Percentiles rank a stretch among this genome's conserved stretches.
Evolutionary conservation across 1,140 invertebrate genomes (phyloP).

Genomic region (Anthonomus grandis): DNA sequence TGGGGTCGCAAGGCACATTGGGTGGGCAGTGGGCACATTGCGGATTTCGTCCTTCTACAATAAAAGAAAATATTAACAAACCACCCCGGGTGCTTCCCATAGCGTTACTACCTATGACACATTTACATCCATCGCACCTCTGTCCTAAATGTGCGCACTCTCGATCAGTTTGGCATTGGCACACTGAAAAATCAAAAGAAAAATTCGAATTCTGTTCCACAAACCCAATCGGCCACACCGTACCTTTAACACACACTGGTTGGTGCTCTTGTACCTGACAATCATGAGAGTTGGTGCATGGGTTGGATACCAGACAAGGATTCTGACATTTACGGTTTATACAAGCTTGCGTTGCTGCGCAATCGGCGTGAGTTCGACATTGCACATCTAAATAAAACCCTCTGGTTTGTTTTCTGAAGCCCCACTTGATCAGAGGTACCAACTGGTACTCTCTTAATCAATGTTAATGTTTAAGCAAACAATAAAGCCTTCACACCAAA

Average conservation of each 20-base stretch:
- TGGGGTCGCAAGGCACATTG: constrained; percentile 68
- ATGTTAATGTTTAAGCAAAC: no score
- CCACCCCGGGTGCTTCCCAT: neutral
- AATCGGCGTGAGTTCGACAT: constrained; percentile 67
- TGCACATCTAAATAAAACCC: constrained; percentile 58
- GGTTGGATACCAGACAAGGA: constrained; percentile 57
- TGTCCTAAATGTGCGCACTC: constrained; percentile 58
- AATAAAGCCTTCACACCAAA: no score
- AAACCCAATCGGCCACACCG: neutral
- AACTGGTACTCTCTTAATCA: no score
- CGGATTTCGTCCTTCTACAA: constrained; percentile 38
- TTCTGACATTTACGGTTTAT: constrained; percentile 72
- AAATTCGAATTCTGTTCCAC: no score
- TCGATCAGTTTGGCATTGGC: constrained; percentile 61
- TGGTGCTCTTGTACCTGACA: constrained; percentile 76
- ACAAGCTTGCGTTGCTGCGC: constrained; percentile 71
- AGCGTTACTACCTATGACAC: constrained; percentile 53
- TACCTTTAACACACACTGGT: constrained; percentile 75
- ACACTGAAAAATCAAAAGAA: constrained; percentile 53
- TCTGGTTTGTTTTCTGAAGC: no score
- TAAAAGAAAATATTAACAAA: neutral
- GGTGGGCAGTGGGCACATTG: constrained; percentile 72
- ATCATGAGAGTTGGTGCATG: constrained; percentile 63
- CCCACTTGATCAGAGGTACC: no score
- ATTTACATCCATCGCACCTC: constrained; percentile 65